Evolutionary conservation across 2,797 vertebrate species (phyloP).

Genomic region (Adelosebastes latens): DNA sequence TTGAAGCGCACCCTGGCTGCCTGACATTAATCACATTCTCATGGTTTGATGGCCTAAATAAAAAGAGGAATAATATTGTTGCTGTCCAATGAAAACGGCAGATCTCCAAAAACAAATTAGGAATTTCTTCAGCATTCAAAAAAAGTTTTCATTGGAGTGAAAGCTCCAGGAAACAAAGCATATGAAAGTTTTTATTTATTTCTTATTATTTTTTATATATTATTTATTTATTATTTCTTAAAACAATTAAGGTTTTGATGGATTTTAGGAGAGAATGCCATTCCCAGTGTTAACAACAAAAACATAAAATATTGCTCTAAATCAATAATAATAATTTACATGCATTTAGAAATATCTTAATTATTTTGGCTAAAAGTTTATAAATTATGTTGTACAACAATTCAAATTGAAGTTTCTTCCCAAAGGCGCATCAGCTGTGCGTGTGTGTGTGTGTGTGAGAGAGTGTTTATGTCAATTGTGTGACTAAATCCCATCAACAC

Average conservation of each 20-base stretch:
- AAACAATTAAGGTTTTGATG: not conserved
- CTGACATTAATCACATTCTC: constrained; percentile 80
- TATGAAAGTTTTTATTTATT: not conserved
- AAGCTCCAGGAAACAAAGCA: not conserved
- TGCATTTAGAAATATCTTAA: not conserved
- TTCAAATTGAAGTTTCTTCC: not conserved
- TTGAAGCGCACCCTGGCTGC: constrained; percentile 49
- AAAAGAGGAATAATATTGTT: constrained; percentile 73
- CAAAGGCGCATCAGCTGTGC: not conserved
- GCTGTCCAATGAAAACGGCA: constrained; percentile 60
- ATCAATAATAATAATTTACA: not conserved
- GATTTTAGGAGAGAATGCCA: not conserved
- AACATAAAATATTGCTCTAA: not conserved
- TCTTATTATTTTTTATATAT: not conserved
- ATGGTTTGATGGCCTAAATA: constrained; percentile 82
- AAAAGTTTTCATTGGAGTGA: not conserved
- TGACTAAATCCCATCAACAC: constrained; percentile 54
- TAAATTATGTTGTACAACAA: not conserved
- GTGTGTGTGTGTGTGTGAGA: not conserved
- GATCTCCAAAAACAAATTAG: constrained; percentile 42
- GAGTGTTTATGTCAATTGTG: not conserved
- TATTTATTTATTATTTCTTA: not conserved
- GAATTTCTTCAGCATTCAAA: constrained; percentile 31
- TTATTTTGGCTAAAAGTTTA: not conserved
- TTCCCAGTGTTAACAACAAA: not conserved